phyloP scores from a whole-genome alignment of 2,113 vertebrate genomes.

The Halcyon senegalensis region DNA sequence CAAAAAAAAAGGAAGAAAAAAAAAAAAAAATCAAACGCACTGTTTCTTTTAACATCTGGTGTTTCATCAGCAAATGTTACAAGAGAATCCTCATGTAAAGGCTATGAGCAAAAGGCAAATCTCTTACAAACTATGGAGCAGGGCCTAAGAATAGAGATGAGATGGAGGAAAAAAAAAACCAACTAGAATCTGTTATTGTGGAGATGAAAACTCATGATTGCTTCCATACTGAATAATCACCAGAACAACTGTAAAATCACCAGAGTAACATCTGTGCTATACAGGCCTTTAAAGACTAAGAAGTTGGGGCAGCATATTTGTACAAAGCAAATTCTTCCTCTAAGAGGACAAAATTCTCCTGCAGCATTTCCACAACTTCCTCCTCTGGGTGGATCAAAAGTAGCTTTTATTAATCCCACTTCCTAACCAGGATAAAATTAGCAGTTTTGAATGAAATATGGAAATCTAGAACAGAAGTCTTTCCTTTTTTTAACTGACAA shows the following conservation, averaged over 20 bases:
- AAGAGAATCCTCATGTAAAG: background rate
- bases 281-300: background rate
- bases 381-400: conserved; percentile 58
- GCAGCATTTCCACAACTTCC: conserved; percentile 52
- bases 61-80: background rate
- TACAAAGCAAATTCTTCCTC: conserved; percentile 33
- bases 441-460: conserved; percentile 21
- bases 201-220: background rate
- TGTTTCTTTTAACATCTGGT: background rate
- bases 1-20: background rate
- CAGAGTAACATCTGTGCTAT: background rate
- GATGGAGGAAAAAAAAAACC: background rate
- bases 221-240: background rate
- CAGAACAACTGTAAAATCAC: conserved; percentile 18
- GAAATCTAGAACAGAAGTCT: conserved; percentile 28
- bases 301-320: background rate
- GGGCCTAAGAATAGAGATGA: background rate
- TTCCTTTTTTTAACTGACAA: background rate
- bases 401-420: conserved; percentile 50
- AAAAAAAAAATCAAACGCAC: background rate
- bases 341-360: conserved; percentile 31
- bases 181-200: background rate
- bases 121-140: background rate
- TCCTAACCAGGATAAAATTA: conserved; percentile 54
- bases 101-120: background rate